These are phyloP conservation scores for Zaprionus obscuricornis DNA, from an alignment of 2,888 invertebrate genomes.

Conservation along the genomic window DNA sequence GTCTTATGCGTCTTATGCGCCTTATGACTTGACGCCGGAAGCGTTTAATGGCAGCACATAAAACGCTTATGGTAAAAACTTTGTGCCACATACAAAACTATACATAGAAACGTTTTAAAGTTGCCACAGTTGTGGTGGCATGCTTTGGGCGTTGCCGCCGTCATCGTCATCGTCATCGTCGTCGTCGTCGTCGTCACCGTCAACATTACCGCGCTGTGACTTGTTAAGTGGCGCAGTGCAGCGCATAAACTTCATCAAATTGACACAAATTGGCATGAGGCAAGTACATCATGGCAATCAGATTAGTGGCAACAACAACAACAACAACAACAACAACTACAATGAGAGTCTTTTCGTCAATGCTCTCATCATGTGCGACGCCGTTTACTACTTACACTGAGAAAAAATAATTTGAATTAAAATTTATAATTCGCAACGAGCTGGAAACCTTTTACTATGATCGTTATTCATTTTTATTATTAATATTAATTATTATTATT, in stretches of 20 bases:
- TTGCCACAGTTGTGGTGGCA: constrained; percentile 4
- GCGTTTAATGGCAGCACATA: constrained; percentile 24
- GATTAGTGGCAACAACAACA: constrained; percentile 45
- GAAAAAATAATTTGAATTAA: too few species aligned
- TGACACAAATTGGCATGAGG: constrained; percentile 70
- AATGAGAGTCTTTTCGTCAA: constrained; percentile 33
- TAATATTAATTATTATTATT: too few species aligned
- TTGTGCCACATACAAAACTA: too few species aligned
- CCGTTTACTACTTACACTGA: constrained; percentile 17
- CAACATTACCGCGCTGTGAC: too few species aligned
- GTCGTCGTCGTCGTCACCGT: too few species aligned
- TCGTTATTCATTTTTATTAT: too few species aligned
- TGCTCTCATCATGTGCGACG: constrained; percentile 53
- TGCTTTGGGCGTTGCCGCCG: constrained; percentile 15
- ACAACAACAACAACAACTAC: constrained; percentile 9
- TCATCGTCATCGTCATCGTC: too few species aligned
- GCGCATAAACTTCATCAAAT: constrained; percentile 46
- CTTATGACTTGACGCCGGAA: constrained; percentile 10
- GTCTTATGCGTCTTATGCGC: too few species aligned
- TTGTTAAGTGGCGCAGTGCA: constrained; percentile 31
- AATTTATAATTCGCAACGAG: too few species aligned
- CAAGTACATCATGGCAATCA: constrained; percentile 66
- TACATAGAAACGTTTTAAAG: constrained; percentile 29
- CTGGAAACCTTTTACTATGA: too few species aligned
- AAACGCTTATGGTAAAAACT: constrained; percentile 24